Evolutionary conservation across 2,113 vertebrate genomes (phyloP), one percentile per base, ranked within the genome.

Genomic region (Egretta garzetta): DNA sequence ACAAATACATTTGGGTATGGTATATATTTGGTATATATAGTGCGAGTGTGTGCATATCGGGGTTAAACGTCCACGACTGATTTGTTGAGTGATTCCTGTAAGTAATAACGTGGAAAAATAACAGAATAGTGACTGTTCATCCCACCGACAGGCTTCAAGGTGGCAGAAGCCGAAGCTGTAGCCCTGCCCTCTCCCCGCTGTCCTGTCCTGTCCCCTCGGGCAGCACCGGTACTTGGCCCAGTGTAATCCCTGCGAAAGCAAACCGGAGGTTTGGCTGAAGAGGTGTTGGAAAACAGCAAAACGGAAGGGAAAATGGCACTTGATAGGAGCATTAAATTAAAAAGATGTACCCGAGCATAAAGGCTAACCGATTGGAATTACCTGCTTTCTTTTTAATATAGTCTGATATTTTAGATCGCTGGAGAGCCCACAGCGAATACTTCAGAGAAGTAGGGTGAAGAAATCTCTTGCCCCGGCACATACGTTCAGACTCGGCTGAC

Each of bases 251-350:
- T 33, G 49, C 66, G 35, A 62, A 91, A 77, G 18, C 35, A 64
- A 71, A 55, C 43, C n/a, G 6, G 26, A 33, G 39, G 19, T 30
- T 43, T 55, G 64, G 32, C 52, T 37, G n/a, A 45, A 60, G 88
- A 94, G 73, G 73, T 39, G 43, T 91, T 77, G 95, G 97, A 80
- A 96, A 95, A 93, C 84, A 80, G 94, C 21, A 85, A 87, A 93
- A 50, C 68, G 80, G 89, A 93, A 55, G 37, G n/a, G 80, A 93
- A 97, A 70, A 68, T 4, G 10, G 20, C 37, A 17, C 63, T 60
- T 10, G 15, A 8, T 39, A 27, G 56, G 93, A 93, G 91, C 77
- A 35, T 91, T 80, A 94, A 88, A 95, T 93, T 91, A 92, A 70
- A 88, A 88, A 68, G 93, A 90, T 67, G 49, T 70, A 64, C 91